phyloP scores from a whole-genome alignment of 2,113 vertebrate genomes.

The Ia io region DNA sequence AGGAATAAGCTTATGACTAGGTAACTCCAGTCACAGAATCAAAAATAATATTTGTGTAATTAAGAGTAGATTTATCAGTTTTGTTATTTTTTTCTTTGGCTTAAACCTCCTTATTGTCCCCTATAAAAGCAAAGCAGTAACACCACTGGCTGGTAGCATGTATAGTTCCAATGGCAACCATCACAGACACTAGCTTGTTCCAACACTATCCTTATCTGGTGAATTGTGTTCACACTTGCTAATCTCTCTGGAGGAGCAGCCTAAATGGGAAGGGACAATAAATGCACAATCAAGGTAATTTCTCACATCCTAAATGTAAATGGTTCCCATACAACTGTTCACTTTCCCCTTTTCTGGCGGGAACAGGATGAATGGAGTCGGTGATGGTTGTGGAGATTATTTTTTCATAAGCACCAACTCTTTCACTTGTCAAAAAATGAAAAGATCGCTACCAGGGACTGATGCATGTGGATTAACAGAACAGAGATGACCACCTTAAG shows the following conservation, averaged over 20 bases:
- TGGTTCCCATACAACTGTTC: neutral
- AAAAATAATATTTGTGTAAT: neutral
- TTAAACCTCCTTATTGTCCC: neutral
- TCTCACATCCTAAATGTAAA: neutral
- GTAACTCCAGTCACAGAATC: neutral
- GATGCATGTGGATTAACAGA: neutral
- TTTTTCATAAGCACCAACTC: constrained; percentile 25
- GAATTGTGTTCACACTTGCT: neutral
- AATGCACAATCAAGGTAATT: neutral
- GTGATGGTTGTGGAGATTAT: neutral
- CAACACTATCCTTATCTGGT: neutral
- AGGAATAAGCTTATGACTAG: neutral
- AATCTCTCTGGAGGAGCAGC: no score
- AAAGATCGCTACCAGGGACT: neutral
- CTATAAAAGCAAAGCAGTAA: neutral
- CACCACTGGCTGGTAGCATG: neutral
- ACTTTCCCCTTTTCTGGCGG: constrained; percentile 18
- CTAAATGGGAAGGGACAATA: neutral
- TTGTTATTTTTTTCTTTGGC: neutral
- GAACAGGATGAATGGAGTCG: constrained; percentile 3
- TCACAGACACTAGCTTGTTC: neutral
- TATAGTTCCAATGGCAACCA: neutral
- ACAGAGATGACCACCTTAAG: neutral
- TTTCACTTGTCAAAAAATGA: constrained; percentile 28
- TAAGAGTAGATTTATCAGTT: neutral